Percentiles rank a stretch among this genome's conserved stretches.
phyloP scores from a whole-genome alignment of 2,113 vertebrate species.

The Desmodus rotundus region DNA sequence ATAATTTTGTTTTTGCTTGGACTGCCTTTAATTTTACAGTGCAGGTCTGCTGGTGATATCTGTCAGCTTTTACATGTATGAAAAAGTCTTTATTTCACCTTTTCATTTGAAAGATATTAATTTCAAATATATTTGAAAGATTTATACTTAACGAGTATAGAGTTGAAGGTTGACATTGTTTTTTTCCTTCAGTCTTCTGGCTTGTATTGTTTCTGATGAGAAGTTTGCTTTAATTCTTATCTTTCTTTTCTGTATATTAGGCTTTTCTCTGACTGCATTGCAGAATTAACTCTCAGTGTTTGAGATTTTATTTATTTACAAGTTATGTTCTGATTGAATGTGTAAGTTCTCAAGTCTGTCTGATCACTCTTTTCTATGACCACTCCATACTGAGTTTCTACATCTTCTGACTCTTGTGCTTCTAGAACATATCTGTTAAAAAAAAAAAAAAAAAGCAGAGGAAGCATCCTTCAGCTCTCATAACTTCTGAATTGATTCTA shows the following conservation, averaged over 20 bases:
- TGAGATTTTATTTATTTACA: neutral
- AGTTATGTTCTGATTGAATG: neutral
- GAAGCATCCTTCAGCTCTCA: neutral
- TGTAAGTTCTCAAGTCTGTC: neutral
- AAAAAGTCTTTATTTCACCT: neutral
- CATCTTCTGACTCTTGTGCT: neutral
- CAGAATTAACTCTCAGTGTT: neutral
- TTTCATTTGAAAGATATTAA: neutral
- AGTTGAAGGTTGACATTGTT: neutral
- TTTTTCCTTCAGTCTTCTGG: neutral
- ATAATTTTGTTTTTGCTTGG: constrained; percentile 1
- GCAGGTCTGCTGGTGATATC: neutral
- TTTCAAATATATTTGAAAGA: neutral
- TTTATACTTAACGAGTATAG: neutral
- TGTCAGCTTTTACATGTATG: neutral
- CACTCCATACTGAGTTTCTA: neutral
- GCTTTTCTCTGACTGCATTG: neutral
- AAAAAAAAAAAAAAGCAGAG: neutral
- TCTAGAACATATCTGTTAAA: neutral
- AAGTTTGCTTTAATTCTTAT: neutral
- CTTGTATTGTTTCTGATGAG: neutral
- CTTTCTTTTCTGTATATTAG: neutral
- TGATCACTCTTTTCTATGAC: neutral
- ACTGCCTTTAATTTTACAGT: neutral
- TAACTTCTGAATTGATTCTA: neutral